Evolutionary conservation across 2,113 vertebrate species (phyloP), one percentile per base, ranked within the genome.

Genomic region (Centropus unirufus): DNA sequence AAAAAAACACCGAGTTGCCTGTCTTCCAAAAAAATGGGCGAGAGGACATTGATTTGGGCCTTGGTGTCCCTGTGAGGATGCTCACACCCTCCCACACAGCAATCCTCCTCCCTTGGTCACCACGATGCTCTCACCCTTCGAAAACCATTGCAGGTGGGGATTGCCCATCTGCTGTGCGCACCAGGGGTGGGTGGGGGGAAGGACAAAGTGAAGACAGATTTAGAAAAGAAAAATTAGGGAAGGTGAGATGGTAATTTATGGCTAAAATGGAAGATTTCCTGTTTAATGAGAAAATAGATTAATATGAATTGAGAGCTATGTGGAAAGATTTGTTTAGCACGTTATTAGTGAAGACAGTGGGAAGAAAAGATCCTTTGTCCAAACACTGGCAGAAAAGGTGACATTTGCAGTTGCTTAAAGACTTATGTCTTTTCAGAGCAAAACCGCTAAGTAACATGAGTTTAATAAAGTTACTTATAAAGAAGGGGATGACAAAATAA

Each of bases 331-430:
- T 95, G 96, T 93, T 96, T 93, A 94, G 85, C 30, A 1, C 46
- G 70, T 95, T 93, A 93, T 93, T 94, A 92, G 92, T n/a, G 69
- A 77, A 95, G 94, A 90, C 76, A 93, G 90, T 36, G 2, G 83
- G 47, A 73, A 95, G 87, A 93, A 94, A 96, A 94, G 89, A 85
- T 93, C 89, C 68, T 95, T 91, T 97, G 91, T 92, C 74, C 89
- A 92, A 80, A 95, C 47, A 72, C 64, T 91, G 89, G 66, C 87
- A 94, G 82, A 61, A 92, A 93, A 93, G 75, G 91, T 91, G 91
- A 92, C 94, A 92, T 84, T 93, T 95, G 76, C 79, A 44, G 40
- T 83, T 89, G 90, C 95, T 95, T 97, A 98, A 97, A 97, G 97
- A 97, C 90, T 89, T 51, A 62, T 14, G n/a, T 75, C 51, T 83